These are phyloP conservation scores for Stenchaetothrips biformis DNA, from an alignment of 2,888 invertebrate species.

Conservation along the genomic window DNA sequence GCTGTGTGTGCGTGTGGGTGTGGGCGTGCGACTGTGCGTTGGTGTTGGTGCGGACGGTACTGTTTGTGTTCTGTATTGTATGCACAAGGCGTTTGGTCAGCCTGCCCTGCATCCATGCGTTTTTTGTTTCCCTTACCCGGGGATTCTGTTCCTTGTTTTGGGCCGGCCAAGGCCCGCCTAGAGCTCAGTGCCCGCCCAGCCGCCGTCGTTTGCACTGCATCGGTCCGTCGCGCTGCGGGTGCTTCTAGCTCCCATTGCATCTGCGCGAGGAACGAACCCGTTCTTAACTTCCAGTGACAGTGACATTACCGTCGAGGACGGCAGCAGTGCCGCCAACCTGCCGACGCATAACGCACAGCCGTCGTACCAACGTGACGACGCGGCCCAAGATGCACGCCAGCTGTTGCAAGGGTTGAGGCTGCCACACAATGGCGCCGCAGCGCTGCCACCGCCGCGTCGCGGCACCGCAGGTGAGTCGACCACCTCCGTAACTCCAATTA, in stretches of 20 bases:
- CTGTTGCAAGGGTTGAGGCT: background rate
- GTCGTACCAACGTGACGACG: too few relatives aligned
- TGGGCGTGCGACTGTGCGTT: too few relatives aligned
- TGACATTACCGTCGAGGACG: background rate
- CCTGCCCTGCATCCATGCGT: background rate
- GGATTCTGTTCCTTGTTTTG: background rate
- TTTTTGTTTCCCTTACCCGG: too few relatives aligned
- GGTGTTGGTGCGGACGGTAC: background rate
- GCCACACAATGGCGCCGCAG: background rate
- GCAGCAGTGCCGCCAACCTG: background rate
- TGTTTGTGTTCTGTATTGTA: conserved; percentile 14
- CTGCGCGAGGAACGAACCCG: background rate
- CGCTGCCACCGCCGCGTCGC: background rate
- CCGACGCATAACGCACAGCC: background rate
- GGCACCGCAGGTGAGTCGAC: background rate
- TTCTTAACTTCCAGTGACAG: background rate
- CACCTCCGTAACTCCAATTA: conserved; percentile 12
- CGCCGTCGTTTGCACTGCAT: background rate
- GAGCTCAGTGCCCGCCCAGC: conserved; percentile 1
- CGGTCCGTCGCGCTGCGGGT: background rate
- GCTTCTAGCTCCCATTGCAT: background rate
- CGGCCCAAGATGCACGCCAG: too few relatives aligned
- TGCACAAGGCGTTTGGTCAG: background rate
- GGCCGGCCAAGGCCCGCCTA: background rate
- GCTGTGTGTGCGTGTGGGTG: too few relatives aligned